Percentiles rank a stretch among this genome's conserved stretches.
Conservation (phyloP, 2,797 vertebrate genomes). For the Mormyrus hasselquistii region DNA sequence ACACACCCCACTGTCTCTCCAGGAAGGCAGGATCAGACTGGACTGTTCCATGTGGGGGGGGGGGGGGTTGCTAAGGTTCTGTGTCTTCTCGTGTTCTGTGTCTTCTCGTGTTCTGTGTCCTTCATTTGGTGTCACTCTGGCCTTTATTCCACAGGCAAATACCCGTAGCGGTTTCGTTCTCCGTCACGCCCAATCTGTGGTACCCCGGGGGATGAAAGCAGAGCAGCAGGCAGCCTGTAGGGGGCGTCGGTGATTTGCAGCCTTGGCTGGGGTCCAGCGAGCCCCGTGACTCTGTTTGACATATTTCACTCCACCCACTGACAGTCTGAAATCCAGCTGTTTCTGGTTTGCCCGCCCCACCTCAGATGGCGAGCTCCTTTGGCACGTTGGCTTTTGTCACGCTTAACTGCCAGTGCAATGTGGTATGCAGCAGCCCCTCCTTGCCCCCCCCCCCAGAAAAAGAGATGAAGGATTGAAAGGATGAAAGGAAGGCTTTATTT, state of each 20-base stretch:
- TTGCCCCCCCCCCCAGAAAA: not conserved
- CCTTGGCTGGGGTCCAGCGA: not conserved
- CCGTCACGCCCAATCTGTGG: not conserved
- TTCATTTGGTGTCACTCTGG: not conserved
- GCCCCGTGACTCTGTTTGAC: not conserved
- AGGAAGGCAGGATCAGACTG: not conserved
- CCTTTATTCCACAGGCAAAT: not conserved
- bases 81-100: not conserved
- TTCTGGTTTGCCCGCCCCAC: not conserved
- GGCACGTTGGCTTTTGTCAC: not conserved
- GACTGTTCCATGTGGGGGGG: not conserved
- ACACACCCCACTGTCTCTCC: not conserved
- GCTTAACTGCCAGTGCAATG: not conserved
- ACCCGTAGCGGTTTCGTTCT: not conserved
- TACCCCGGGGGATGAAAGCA: not conserved
- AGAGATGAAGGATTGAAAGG: not conserved
- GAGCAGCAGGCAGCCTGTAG: not conserved
- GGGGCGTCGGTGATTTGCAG: not conserved
- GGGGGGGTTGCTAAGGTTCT: not conserved
- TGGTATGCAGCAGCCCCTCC: not conserved
- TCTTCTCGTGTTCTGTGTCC: not conserved
- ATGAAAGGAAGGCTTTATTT: constrained; percentile 3
- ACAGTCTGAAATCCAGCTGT: not conserved
- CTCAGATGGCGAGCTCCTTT: not conserved
- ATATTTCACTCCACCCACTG: not conserved